phyloP scores from a whole-genome alignment of 1,140 invertebrate genomes.

The Cherax quadricarinatus region DNA sequence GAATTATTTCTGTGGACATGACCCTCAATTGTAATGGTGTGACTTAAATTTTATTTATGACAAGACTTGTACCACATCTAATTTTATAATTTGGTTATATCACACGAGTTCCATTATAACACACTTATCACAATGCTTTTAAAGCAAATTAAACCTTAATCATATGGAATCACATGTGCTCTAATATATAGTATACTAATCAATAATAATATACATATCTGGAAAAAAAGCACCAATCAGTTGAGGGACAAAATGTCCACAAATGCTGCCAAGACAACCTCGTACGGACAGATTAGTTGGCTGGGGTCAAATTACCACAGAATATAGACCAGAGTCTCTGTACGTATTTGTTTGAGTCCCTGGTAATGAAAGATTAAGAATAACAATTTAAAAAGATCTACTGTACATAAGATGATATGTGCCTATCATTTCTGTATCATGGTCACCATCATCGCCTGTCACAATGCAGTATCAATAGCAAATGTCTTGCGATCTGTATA shows the following conservation, averaged over 20 bases:
- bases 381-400: conserved; percentile 70
- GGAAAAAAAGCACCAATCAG: conserved; percentile 62
- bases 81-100: conserved; percentile 66
- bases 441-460: conserved; percentile 65
- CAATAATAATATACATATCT: conserved; percentile 61
- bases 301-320: conserved; percentile 68
- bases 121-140: conserved; percentile 60
- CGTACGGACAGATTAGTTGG: conserved; percentile 68
- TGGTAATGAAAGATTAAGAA: conserved; percentile 61
- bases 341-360: conserved; percentile 50
- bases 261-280: conserved; percentile 62
- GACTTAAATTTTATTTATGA: conserved; percentile 58
- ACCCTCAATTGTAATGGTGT: conserved; percentile 67
- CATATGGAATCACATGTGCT: conserved; percentile 64
- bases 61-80: conserved; percentile 51
- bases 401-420: conserved; percentile 68
- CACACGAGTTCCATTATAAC: conserved; percentile 63
- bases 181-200: conserved; percentile 62
- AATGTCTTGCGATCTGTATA: conserved; percentile 57
- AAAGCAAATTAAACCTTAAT: conserved; percentile 59
- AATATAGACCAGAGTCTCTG: conserved; percentile 53
- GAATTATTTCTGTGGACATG: conserved; percentile 62
- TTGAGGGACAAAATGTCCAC: conserved; percentile 66
- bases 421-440: conserved; percentile 65
- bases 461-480: conserved; percentile 65